These are phyloP conservation scores for Nyctalus aviator DNA, from an alignment of 2,797 vertebrate genomes.

Conservation along the genomic window DNA sequence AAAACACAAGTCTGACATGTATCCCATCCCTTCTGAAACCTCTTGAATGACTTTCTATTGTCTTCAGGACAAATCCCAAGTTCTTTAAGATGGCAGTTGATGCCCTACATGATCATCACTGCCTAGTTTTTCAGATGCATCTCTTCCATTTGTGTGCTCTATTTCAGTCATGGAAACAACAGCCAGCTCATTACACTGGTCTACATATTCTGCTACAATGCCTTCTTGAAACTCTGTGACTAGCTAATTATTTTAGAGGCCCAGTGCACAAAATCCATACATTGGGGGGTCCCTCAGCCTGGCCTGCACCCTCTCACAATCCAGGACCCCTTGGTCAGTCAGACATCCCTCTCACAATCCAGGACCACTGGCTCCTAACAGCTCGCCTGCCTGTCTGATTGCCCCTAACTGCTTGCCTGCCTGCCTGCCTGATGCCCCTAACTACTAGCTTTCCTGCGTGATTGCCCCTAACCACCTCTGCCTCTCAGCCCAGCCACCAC, in stretches of 20 bases:
- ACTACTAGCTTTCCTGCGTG: too few relatives aligned
- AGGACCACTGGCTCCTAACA: too few relatives aligned
- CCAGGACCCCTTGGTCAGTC: too few relatives aligned
- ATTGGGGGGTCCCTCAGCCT: too few relatives aligned
- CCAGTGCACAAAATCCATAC: too few relatives aligned
- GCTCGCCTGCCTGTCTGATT: too few relatives aligned
- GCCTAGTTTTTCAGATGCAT: background rate
- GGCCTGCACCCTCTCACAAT: too few relatives aligned
- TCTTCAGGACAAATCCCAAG: constrained; percentile 20
- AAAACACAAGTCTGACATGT: background rate
- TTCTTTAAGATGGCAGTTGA: background rate
- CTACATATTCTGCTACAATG: background rate
- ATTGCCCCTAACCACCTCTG: too few relatives aligned
- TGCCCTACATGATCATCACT: background rate
- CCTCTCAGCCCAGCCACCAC: too few relatives aligned
- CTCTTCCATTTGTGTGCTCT: background rate
- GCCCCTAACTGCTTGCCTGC: too few relatives aligned
- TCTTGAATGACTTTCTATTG: background rate
- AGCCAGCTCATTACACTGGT: background rate
- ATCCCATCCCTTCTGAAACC: background rate
- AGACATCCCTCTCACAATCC: too few relatives aligned
- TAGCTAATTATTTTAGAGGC: background rate
- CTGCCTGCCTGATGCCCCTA: too few relatives aligned
- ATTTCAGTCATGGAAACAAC: background rate
- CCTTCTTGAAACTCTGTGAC: background rate